Evolutionary conservation across 2,888 invertebrate genomes (phyloP).

Genomic region (Aquatica leii): DNA sequence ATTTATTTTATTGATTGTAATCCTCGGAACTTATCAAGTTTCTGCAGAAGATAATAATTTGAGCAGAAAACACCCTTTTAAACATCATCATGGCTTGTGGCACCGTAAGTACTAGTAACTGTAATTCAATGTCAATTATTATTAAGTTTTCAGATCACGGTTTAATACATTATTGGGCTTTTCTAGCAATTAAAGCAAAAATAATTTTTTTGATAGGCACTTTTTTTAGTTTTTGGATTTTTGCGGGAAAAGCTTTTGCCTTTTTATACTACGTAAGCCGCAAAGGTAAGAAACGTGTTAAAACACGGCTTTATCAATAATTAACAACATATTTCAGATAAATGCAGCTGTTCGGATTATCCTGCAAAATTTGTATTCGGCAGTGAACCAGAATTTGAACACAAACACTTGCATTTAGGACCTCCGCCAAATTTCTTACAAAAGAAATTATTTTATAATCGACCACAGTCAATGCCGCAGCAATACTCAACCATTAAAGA

Average conservation of each 20-base stretch:
- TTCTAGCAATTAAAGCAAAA: constrained; percentile 55
- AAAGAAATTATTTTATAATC: constrained; percentile 4
- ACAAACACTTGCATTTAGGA: constrained; percentile 26
- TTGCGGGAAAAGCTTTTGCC: constrained; percentile 54
- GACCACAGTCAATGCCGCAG: constrained; percentile 22
- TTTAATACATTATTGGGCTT: constrained; percentile 48
- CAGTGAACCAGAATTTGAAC: constrained; percentile 22
- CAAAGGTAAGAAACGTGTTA: constrained; percentile 22
- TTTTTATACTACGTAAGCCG: constrained; percentile 41
- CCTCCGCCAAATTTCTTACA: neutral
- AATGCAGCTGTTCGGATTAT: constrained; percentile 26
- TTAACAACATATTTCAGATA: constrained; percentile 14
- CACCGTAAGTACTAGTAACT: constrained; percentile 11
- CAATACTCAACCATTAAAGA: constrained; percentile 27
- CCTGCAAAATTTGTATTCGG: constrained; percentile 20
- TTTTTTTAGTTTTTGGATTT: constrained; percentile 50
- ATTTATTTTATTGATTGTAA: constrained; percentile 12
- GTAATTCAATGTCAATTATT: neutral
- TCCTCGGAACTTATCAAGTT: constrained; percentile 14
- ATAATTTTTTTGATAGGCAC: constrained; percentile 53
- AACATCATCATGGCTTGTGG: constrained; percentile 20
- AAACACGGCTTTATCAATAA: neutral
- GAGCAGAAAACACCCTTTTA: constrained; percentile 18
- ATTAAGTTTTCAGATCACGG: constrained; percentile 35
- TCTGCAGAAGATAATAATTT: constrained; percentile 15